A percentile compares a stretch with the other conserved stretches of the same genome.
These are phyloP conservation scores for Ascidia mentula DNA, from an alignment of 23 tunicate species.

Conservation along the genomic window DNA sequence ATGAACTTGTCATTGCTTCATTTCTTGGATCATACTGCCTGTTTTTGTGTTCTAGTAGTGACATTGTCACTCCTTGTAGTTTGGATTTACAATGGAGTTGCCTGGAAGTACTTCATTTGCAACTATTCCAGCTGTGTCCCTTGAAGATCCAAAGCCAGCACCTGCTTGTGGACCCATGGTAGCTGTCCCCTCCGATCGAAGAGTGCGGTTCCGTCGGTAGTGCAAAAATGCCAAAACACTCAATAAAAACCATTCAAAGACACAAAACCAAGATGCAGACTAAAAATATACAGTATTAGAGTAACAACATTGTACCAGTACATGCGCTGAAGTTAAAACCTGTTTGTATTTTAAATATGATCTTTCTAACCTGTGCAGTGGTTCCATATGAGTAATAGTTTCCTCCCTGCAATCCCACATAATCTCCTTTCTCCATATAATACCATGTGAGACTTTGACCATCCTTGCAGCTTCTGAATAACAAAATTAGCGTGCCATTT, in stretches of 20 bases:
- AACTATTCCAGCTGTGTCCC: constrained; percentile 52
- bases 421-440: background rate
- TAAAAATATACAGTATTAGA: constrained; percentile 18
- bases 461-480: constrained; percentile 46
- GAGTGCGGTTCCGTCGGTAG: constrained; percentile 64
- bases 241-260: constrained; percentile 79
- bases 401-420: constrained; percentile 1
- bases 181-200: constrained; percentile 43
- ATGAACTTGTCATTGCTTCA: no score
- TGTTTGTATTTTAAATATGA: background rate
- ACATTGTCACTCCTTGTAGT: constrained; percentile 16
- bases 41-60: no score
- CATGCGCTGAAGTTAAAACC: background rate
- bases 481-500: background rate
- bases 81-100: constrained; percentile 38
- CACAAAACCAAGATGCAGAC: constrained; percentile 93
- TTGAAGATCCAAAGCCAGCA: constrained; percentile 14
- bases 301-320: background rate
- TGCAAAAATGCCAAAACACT: constrained; percentile 58
- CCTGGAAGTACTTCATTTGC: constrained; percentile 67
- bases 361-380: constrained; percentile 51
- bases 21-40: no score
- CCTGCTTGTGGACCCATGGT: background rate
- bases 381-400: constrained; percentile 40
- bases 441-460: constrained; percentile 34